These are phyloP conservation scores for Philopedon plagiatum DNA, from an alignment of 2,888 invertebrate species.

Conservation along the genomic window DNA sequence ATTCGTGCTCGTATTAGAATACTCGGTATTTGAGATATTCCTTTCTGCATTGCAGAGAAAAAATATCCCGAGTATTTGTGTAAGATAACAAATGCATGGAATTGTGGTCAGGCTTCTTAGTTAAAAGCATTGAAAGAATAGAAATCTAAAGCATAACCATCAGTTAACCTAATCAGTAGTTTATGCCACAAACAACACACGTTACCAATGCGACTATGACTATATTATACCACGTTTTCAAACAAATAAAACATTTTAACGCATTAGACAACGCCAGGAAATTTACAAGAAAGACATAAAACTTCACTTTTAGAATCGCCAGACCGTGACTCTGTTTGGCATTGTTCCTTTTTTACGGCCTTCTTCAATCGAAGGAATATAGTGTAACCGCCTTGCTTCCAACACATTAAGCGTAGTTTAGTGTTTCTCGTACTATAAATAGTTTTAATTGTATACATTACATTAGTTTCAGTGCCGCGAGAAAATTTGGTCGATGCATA, in stretches of 20 bases:
- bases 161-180: no score
- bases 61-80: no score
- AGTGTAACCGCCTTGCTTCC: conserved; percentile 32
- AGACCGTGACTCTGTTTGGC: conserved; percentile 38
- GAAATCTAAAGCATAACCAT: no score
- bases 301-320: conserved; percentile 39
- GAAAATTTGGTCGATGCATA: conserved; percentile 32
- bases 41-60: no score
- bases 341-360: conserved; percentile 45
- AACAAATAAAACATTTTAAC: conserved; percentile 9
- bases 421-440: conserved; percentile 31
- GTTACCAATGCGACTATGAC: not conserved
- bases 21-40: no score
- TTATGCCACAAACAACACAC: no score
- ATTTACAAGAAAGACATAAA: conserved; percentile 36
- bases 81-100: no score
- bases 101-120: no score
- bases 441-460: conserved; percentile 43
- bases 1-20: no score
- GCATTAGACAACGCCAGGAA: conserved; percentile 18
- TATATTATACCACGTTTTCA: not conserved
- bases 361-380: conserved; percentile 26
- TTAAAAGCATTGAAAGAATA: no score
- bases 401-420: conserved; percentile 32
- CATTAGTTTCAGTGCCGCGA: conserved; percentile 19